Evolutionary conservation across 2,888 invertebrate species (phyloP), one percentile per base, ranked within the genome.

Genomic region (Lydus trimaculatus): DNA sequence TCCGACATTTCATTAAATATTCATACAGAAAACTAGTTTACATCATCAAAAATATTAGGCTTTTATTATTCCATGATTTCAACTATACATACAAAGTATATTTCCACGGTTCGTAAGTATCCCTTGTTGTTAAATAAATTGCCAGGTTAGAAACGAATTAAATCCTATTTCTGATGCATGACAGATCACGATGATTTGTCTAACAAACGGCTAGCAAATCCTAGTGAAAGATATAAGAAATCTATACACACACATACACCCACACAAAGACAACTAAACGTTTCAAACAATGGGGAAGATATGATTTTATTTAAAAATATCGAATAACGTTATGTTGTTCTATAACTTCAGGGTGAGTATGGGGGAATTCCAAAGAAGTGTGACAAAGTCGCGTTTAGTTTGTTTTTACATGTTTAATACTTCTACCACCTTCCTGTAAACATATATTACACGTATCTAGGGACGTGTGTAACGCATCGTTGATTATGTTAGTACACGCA

Each of bases 91-190:
- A 6, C 5, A 20, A 48, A 9, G 48, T 23, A 48, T 48, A 48
- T 48, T 48, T 48, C 48, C 48, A 48, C 48, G 48, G 48, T 48
- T 48, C 23, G 48, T 48, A 48, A 48, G 11, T 48, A 48, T 48
- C 20, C 48, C 48, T 48, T 48, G 48, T 20, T 20, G 43, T 43
- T 43, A 48, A 48, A 48, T 48, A 48, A 20, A 48, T 48, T 48
- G 48, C 48, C 48, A 48, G 20, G 48, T 60, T 60, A 43, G 31
- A n/a, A 60, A 60, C 33, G 60, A 36, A 60, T 60, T 36, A 60
- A 60, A 60, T 60, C 36, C 33, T n/a, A 60, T 36, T 60, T 60
- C 36, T 60, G 31, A 60, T 60, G 60, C 60, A 60, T 60, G 60
- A 28, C 60, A 60, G 36, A 31, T 31, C 60, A 60, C 33, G 31